Conservation (phyloP, 35 echinoderm and acorn worm species). For the Eucidaris tribuloides region DNA sequence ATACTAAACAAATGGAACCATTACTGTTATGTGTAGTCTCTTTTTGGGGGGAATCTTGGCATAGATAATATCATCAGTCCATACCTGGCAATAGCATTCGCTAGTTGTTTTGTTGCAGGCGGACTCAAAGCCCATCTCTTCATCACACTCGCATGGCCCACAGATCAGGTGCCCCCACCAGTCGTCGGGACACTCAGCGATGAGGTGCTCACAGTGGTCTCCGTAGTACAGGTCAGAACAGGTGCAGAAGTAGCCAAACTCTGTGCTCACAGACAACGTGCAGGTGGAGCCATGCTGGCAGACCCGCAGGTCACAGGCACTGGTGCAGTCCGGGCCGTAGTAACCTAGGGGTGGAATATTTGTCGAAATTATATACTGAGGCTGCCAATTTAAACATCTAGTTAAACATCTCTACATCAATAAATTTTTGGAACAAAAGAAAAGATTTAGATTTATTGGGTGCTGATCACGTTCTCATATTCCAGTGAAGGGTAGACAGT, state of each 20-base stretch:
- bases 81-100: constrained; percentile 87
- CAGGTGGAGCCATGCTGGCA: constrained; percentile 79
- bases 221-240: constrained; percentile 87
- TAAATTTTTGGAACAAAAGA: too few relatives aligned
- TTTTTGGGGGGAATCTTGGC: too few relatives aligned
- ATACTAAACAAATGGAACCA: too few relatives aligned
- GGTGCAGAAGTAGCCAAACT: constrained; percentile 64
- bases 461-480: too few relatives aligned
- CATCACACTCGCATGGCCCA: constrained; percentile 96
- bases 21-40: too few relatives aligned
- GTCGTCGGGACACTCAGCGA: constrained; percentile 62
- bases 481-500: too few relatives aligned
- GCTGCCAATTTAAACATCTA: too few relatives aligned
- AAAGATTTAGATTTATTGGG: too few relatives aligned
- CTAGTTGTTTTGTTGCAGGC: constrained; percentile 95
- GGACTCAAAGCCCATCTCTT: constrained; percentile 66
- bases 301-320: constrained; percentile 72
- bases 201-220: constrained; percentile 75
- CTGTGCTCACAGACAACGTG: neutral
- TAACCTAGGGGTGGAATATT: constrained; percentile 76
- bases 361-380: too few relatives aligned
- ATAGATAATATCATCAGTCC: neutral
- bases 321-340: constrained; percentile 64
- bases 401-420: too few relatives aligned
- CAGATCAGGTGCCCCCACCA: constrained; percentile 93